phyloP scores from a whole-genome alignment of 2,888 invertebrate species.

The Chymomyza fuscimana region DNA sequence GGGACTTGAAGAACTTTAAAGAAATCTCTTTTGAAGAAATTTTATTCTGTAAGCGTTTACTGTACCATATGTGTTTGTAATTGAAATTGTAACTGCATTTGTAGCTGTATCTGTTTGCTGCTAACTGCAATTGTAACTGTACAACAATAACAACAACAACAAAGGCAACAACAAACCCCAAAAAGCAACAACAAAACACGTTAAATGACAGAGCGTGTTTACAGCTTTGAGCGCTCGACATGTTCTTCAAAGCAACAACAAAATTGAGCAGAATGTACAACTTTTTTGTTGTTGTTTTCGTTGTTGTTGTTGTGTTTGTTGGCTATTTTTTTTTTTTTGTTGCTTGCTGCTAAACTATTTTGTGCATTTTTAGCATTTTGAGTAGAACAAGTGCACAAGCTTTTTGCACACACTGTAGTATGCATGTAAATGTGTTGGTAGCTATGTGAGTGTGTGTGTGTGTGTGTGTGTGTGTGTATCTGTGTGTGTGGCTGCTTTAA shows the following conservation, averaged over 20 bases:
- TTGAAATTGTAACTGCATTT: slow-evolving; percentile 30
- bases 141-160: slow-evolving; percentile 24
- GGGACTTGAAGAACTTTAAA: background rate
- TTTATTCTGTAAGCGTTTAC: background rate
- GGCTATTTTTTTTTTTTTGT: background rate
- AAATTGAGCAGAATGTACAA: slow-evolving; percentile 23
- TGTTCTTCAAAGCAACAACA: slow-evolving; percentile 31
- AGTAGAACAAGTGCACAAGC: slow-evolving; percentile 46
- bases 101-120: background rate
- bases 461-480: background rate
- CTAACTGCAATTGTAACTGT: background rate
- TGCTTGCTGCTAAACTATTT: slow-evolving; percentile 51
- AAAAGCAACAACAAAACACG: slow-evolving; percentile 34
- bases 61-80: slow-evolving; percentile 17
- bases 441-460: background rate
- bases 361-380: slow-evolving; percentile 38
- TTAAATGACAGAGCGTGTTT: slow-evolving; percentile 66
- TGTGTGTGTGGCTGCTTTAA: background rate
- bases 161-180: slow-evolving; percentile 26
- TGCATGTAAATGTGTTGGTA: background rate
- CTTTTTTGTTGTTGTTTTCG: background rate
- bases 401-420: slow-evolving; percentile 57
- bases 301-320: background rate
- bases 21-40: background rate
- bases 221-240: slow-evolving; percentile 15